Evolutionary conservation across 2,113 vertebrate genomes (phyloP).

Genomic region (Pica pica): DNA sequence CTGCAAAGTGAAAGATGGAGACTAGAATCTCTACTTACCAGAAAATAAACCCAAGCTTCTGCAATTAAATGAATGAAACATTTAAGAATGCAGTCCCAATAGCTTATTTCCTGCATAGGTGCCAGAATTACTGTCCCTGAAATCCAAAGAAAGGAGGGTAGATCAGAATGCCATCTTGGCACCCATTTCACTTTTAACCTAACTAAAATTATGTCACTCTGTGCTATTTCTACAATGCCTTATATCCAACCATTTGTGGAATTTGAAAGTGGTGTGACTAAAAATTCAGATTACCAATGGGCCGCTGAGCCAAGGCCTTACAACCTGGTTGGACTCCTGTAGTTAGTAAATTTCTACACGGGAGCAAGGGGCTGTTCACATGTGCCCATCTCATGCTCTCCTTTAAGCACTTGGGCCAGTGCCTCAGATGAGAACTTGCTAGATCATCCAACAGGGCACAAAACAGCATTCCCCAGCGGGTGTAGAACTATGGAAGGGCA

Average conservation of each 20-base stretch:
- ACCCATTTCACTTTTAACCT: background rate
- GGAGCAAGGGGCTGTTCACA: background rate
- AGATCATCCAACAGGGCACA: background rate
- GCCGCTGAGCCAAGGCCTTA: background rate
- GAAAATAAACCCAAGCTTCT: background rate
- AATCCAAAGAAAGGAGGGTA: background rate
- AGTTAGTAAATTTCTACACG: background rate
- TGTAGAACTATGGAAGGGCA: background rate
- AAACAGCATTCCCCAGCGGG: background rate
- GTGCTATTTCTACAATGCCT: background rate
- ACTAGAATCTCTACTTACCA: background rate
- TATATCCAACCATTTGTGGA: background rate
- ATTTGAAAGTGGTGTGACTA: background rate
- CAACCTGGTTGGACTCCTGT: background rate
- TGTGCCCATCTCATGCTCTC: background rate
- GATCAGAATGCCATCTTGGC: background rate
- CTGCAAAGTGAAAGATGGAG: background rate
- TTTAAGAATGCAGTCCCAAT: background rate
- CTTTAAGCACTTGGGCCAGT: background rate
- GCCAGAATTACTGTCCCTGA: background rate
- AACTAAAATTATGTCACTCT: background rate
- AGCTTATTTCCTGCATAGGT: background rate
- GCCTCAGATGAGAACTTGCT: background rate
- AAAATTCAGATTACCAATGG: background rate
- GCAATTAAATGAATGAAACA: background rate